A percentile compares a stretch with the other conserved stretches of the same genome.
These are phyloP conservation scores for Lamellibrachia luymesi DNA, from an alignment of 1,140 invertebrate genomes.

Conservation along the genomic window DNA sequence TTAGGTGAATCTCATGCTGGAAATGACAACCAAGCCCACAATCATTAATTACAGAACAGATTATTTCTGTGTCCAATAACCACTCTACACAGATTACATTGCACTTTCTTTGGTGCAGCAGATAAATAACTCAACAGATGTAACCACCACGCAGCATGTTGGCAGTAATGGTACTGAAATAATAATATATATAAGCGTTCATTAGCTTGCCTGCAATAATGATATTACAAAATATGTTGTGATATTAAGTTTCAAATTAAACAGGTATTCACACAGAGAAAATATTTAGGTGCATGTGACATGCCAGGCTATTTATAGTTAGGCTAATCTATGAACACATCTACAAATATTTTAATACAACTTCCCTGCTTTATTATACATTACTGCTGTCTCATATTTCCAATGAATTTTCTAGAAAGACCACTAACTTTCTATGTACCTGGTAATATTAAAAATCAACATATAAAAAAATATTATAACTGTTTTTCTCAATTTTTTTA, in stretches of 20 bases:
- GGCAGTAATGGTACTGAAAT: background rate
- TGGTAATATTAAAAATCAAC: no score
- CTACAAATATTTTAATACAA: background rate
- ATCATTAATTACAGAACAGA: constrained; percentile 1
- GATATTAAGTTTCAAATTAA: background rate
- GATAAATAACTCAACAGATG: background rate
- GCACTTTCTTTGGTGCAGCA: background rate
- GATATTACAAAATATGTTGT: background rate
- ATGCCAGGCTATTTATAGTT: background rate
- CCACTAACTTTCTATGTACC: no score
- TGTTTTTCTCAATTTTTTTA: no score
- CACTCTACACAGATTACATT: background rate
- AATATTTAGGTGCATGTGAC: background rate
- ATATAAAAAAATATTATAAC: no score
- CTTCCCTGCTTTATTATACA: background rate
- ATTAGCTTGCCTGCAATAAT: background rate
- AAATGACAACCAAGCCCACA: background rate
- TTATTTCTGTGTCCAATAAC: background rate
- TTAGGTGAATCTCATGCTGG: background rate
- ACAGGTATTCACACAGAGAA: background rate
- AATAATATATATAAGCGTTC: background rate
- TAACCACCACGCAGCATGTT: background rate
- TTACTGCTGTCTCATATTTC: no score
- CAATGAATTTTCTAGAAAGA: no score
- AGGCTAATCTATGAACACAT: background rate